Evolutionary conservation across 2,113 vertebrate species (phyloP).

Genomic region (Balaeniceps rex): DNA sequence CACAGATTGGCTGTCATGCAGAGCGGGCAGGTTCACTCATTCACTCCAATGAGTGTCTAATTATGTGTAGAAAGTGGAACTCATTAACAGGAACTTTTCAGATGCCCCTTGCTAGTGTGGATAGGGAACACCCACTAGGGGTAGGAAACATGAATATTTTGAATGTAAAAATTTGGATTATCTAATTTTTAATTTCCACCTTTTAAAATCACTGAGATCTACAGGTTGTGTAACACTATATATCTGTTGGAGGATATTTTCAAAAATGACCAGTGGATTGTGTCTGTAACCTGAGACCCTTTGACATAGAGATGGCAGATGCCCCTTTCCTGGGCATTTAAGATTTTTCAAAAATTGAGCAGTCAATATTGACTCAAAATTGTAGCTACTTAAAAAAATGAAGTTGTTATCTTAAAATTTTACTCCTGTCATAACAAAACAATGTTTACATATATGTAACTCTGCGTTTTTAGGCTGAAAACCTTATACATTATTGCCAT

Average conservation of each 20-base stretch:
- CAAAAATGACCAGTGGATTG: neutral
- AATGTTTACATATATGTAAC: neutral
- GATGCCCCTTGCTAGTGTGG: neutral
- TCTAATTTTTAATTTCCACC: neutral
- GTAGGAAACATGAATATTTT: neutral
- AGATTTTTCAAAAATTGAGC: neutral
- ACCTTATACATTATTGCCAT: neutral
- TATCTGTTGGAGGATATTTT: neutral
- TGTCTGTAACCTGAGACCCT: neutral
- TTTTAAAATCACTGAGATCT: neutral
- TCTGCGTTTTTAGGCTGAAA: neutral
- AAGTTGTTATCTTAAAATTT: neutral
- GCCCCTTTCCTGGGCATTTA: neutral
- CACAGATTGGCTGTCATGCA: neutral
- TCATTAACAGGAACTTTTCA: neutral
- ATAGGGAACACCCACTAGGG: neutral
- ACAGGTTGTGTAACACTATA: neutral
- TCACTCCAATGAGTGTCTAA: neutral
- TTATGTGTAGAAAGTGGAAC: neutral
- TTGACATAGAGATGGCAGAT: neutral
- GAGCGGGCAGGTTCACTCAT: neutral
- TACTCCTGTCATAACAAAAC: neutral
- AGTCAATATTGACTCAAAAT: neutral
- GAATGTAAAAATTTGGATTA: neutral
- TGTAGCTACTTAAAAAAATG: neutral